phyloP scores from a whole-genome alignment of 2,113 vertebrate genomes.

The Corythornis madagascariensis region DNA sequence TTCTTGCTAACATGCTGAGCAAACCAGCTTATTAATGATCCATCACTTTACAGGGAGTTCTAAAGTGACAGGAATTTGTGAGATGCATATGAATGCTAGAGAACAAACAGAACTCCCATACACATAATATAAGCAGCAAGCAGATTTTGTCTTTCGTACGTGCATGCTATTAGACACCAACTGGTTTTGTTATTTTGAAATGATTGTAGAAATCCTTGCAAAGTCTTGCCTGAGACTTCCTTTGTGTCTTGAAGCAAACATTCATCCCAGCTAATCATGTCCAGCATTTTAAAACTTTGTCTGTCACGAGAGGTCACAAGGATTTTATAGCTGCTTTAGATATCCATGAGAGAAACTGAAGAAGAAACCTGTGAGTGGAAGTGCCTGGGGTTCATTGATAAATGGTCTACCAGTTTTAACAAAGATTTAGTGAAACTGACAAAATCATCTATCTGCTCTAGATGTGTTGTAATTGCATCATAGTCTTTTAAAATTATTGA shows the following conservation, averaged over 20 bases:
- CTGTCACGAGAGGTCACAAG: not conserved
- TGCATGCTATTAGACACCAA: not conserved
- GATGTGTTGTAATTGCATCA: not conserved
- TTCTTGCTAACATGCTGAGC: not conserved
- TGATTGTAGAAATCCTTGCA: not conserved
- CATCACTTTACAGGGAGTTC: not conserved
- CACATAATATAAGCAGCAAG: not conserved
- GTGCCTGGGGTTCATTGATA: not conserved
- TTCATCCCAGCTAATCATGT: not conserved
- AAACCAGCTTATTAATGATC: conserved; percentile 25
- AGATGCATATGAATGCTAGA: not conserved
- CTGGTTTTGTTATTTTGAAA: conserved; percentile 15
- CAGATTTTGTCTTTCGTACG: not conserved
- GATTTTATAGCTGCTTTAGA: not conserved
- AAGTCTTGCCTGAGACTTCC: not conserved
- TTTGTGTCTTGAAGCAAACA: not conserved
- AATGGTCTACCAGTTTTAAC: not conserved
- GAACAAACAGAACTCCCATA: not conserved
- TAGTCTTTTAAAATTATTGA: not conserved
- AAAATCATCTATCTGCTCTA: not conserved
- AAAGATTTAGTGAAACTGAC: not conserved
- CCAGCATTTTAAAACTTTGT: not conserved
- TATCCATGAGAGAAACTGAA: not conserved
- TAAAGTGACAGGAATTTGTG: conserved; percentile 3
- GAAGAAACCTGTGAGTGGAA: not conserved